Percentiles rank a stretch among this genome's conserved stretches.
Evolutionary conservation across 1,140 invertebrate genomes (phyloP).

Genomic region (Drosophila pallidifrons): DNA sequence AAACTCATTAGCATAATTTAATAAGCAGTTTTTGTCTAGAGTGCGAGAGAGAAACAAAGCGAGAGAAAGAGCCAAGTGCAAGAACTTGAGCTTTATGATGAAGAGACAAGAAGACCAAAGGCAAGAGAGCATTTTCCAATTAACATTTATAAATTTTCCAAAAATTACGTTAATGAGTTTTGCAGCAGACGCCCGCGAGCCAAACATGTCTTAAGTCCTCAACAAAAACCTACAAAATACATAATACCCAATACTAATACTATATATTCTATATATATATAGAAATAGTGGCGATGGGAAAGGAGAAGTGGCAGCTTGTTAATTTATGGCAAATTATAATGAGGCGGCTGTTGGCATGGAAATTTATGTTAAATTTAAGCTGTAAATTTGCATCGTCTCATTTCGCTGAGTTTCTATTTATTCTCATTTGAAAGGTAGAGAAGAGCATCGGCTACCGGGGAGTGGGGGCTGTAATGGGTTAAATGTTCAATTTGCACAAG

Average conservation of each 20-base stretch:
- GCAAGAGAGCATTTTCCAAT: slow-evolving; percentile 71
- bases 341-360: slow-evolving; percentile 73
- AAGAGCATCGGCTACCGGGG: slow-evolving; percentile 24
- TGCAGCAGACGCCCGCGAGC: slow-evolving; percentile 44
- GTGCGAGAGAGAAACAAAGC: slow-evolving; percentile 2
- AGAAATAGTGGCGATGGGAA: background rate
- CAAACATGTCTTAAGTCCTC: slow-evolving; percentile 63
- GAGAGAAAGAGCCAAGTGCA: background rate
- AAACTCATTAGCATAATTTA: slow-evolving; percentile 83
- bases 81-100: background rate
- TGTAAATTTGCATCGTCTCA: slow-evolving; percentile 47
- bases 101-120: background rate
- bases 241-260: slow-evolving; percentile 16
- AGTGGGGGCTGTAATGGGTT: slow-evolving; percentile 62
- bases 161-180: slow-evolving; percentile 83
- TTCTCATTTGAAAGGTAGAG: slow-evolving; percentile 48
- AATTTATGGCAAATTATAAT: slow-evolving; percentile 82
- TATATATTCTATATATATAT: slow-evolving; percentile 44
- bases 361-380: slow-evolving; percentile 82
- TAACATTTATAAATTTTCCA: slow-evolving; percentile 82
- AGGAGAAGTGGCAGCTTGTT: slow-evolving; percentile 14
- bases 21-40: slow-evolving; percentile 74
- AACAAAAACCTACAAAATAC: slow-evolving; percentile 56
- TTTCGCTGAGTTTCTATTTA: slow-evolving; percentile 58
- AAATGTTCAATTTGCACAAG: slow-evolving; percentile 80